phyloP scores from a whole-genome alignment of 2,888 invertebrate species.

The Drosophila picticornis region DNA sequence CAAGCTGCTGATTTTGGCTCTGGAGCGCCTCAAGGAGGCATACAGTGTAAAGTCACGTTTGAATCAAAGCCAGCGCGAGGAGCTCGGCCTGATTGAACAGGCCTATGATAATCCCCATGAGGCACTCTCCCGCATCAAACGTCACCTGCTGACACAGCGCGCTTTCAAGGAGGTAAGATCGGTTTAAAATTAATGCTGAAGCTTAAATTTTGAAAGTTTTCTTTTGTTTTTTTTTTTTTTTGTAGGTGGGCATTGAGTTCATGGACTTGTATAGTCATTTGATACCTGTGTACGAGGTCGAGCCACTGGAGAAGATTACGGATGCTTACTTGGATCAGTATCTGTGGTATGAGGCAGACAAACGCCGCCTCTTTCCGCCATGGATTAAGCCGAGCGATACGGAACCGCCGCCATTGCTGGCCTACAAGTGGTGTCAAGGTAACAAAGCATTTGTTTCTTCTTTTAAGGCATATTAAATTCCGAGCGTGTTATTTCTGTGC shows the following conservation, averaged over 20 bases:
- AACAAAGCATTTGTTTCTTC: constrained; percentile 20
- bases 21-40: constrained; percentile 98
- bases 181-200: not conserved
- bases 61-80: constrained; percentile 99
- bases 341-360: constrained; percentile 99
- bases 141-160: constrained; percentile 98
- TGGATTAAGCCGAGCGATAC: constrained; percentile 99
- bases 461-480: not conserved
- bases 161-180: constrained; percentile 95
- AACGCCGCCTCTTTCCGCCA: constrained; percentile 97
- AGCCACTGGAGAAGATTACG: constrained; percentile 99
- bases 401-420: constrained; percentile 96
- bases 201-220: not conserved
- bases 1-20: constrained; percentile 97
- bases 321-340: constrained; percentile 99
- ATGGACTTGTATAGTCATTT: constrained; percentile 99
- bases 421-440: constrained; percentile 99
- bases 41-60: constrained; percentile 98
- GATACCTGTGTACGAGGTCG: constrained; percentile 99
- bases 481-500: constrained; percentile 35
- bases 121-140: constrained; percentile 98
- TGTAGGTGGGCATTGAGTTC: constrained; percentile 98
- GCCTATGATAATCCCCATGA: constrained; percentile 99
- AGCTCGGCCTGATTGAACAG: constrained; percentile 99
- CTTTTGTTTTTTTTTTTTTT: not conserved